Conservation (phyloP, 2,888 invertebrate genomes). For the Hydroisotoma schaefferi region DNA sequence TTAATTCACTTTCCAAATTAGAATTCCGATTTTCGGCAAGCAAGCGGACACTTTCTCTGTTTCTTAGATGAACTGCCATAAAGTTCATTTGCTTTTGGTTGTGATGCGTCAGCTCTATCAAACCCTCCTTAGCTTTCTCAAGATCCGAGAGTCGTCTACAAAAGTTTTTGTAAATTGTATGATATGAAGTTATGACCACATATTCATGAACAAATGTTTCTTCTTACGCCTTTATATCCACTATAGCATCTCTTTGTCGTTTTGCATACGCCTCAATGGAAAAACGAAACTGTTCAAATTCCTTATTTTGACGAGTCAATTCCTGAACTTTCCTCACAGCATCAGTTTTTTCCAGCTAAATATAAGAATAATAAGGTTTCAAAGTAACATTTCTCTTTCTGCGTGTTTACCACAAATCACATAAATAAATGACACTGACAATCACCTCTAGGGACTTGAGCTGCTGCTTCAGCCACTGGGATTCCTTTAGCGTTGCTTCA, state of each 20-base stretch:
- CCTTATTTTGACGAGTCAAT: conserved; percentile 3
- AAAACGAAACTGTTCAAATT: conserved; percentile 18
- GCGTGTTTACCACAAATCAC: neutral
- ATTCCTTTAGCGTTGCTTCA: conserved; percentile 18
- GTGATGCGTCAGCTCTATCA: conserved; percentile 10
- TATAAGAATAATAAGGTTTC: neutral
- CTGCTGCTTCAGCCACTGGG: conserved; percentile 26
- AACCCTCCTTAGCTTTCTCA: conserved; percentile 16
- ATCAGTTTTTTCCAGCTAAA: conserved; percentile 27
- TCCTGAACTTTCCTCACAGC: conserved; percentile 17
- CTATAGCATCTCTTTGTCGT: conserved; percentile 13
- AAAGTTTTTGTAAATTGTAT: too few relatives aligned
- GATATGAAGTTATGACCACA: too few relatives aligned
- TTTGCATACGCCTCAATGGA: conserved; percentile 21
- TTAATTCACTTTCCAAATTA: conserved; percentile 25
- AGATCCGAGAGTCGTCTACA: conserved; percentile 21
- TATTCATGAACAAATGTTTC: too few relatives aligned
- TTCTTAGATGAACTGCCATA: conserved; percentile 14
- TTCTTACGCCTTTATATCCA: conserved; percentile 17
- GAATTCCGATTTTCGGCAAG: conserved; percentile 5
- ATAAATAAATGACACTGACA: neutral
- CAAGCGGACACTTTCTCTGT: conserved; percentile 13
- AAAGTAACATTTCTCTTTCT: neutral
- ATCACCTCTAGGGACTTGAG: conserved; percentile 28
- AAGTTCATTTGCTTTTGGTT: conserved; percentile 23